Evolutionary conservation across 1,140 invertebrate genomes (phyloP), one percentile per base, ranked within the genome.

Genomic region (Ceratoteleas bidentatus): DNA sequence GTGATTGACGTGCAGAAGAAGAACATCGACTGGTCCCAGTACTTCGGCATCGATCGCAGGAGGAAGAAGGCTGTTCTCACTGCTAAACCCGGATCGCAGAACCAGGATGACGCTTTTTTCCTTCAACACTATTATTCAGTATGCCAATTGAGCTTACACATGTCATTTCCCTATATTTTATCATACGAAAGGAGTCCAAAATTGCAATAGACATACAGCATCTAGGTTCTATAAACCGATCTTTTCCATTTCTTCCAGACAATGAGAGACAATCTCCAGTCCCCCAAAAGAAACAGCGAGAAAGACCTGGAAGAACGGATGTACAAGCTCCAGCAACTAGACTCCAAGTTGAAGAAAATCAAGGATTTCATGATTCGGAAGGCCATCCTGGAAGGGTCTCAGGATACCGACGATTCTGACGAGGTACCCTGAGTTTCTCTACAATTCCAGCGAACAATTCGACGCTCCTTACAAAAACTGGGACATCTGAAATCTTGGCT

Each of bases 11-110:
- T 95, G 5, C 93, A 93, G 77, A 96, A 96, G 88, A 96, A 96
- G 87, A 96, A 95, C 9, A 93, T 96, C 40, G 94, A 96, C 81
- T 97, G 96, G 96, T 96, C 95, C 0, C 93, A 96, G 57, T 96
- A 97, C 82, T 97, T 97, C 85, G 96, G 96, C 0, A 93, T 96
- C 53, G 96, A 97, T 87, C 93, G 95, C 61, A 94, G 95, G 73
- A 94, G 93, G 88, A 95, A 94, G 84, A 95, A 96, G 82, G 92
- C 94, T 7, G 66, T 74, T 0, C 83, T 91, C 11, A 50, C 84
- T 5, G 85, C 85, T 0, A 84, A 83, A 14, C 89, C 87, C 3
- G 89, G 73, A 1, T 87, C 85, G 0, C 88, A 90, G 54, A 89
- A 91, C 54, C 88, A 92, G 74, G 90, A 94, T 45, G 91, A 93